Base-by-base conservation (phyloP, 2,797 vertebrate species). In the Brachyalestes nurse region DNA sequence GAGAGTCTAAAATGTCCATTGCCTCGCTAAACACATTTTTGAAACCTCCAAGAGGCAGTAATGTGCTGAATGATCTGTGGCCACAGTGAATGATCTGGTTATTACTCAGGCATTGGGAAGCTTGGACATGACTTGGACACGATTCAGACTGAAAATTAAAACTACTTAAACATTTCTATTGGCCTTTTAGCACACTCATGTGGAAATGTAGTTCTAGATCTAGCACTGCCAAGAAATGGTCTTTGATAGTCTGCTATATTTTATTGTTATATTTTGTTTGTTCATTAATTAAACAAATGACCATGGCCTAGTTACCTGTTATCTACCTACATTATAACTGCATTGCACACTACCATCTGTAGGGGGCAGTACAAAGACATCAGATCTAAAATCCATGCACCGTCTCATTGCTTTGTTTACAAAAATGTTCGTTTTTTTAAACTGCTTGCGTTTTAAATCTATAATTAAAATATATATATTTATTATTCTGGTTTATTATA, bases 301-400 rank as follows among this genome's bases (percentile, higher is more conserved):
- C 25, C 10, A 2, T 34, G 21, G 23, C n/a, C 16, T 38, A 64
- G 16, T 16, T 13, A 65, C 42, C 25, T 78, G n/a, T 23, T 16
- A 17, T 47, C 9, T 25, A 55, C 0, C 1, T 61, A 47, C 28
- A 61, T 0, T 25, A 28, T 61, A 49, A 8, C 55, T 64, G 3
- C 13, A 49, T 57, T 75, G 23, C 62, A 65, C 40, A 23, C 6
- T 28, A 19, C 60, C 47, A 62, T 92, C 92, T 13, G 89, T 87
- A 93, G 94, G 84, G 89, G 93, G 93, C 92, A 91, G 87, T 85
- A 85, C 86, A 79, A 62, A 80, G 80, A 85, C 88, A 70, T 53
- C 55, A 75, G 47, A 10, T 71, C 40, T 6, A 19, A 34, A 28
- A 19, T 17, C 23, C 10, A 5, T 13, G 23, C 23, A 51, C 9